Evolutionary conservation across 2,888 invertebrate species (phyloP), one percentile per base, ranked within the genome.

Genomic region (Chymomyza fuscimana): DNA sequence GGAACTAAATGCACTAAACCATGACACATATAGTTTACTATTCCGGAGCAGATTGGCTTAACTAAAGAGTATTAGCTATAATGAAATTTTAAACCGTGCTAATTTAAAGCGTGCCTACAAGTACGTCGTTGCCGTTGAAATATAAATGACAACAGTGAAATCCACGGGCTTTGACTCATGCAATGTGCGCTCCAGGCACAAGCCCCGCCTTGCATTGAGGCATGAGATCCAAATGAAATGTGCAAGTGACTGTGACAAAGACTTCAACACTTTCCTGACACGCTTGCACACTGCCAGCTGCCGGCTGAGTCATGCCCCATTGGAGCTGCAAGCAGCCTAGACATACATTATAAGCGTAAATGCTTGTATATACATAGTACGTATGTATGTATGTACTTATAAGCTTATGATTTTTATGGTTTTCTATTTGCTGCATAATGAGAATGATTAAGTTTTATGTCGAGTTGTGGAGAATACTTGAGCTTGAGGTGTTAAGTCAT

Each of bases 281-380:
- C 61, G 61, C 68, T 70, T 74, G 32, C 32, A 29, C 59, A 59
- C 29, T 32, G n/a, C 29, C n/a, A 29, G n/a, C 25, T 9, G 59
- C 12, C 22, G 36, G 61, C 40, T 84, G 88, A 84, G 84, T 84
- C 84, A 84, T 76, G 88, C 79, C 66, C 72, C 79, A 84, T 87
- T 86, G 81, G 76, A 22, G 65, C 46, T 59, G 59, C 54, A 67
- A 19, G 6, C 36, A 29, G 16, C 16, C 9, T 16, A 61, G 29
- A 59, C 25, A 59, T 9, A 61, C 29, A 54, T 54, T 16, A 61
- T 12, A 54, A 15, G 78, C 86, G 80, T 72, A 46, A 12, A 12
- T 46, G 32, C 15, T 58, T 52, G 73, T 78, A 85, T 83, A n/a
- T 32, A 59, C 25, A 59, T 32, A 59, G 22, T 22, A 22, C 22